Evolutionary conservation across 2,888 invertebrate genomes (phyloP).

Genomic region (Cenopis cana): DNA sequence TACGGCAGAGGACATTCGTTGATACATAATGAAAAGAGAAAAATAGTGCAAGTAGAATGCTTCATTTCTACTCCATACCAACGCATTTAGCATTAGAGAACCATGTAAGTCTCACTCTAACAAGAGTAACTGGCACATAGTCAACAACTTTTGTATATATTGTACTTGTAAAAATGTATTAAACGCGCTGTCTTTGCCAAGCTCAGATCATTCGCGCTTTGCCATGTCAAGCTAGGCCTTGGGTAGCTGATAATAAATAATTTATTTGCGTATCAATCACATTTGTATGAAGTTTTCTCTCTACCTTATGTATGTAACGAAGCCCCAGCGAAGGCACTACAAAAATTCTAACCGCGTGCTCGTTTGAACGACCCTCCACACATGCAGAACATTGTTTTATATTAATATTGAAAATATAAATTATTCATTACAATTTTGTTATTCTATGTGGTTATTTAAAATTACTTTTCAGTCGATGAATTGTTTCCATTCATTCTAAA

Average conservation of each 20-base stretch:
- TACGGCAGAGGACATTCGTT: constrained; percentile 35
- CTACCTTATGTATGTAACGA: not conserved
- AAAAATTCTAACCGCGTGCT: constrained; percentile 69
- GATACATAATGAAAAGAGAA: constrained; percentile 14
- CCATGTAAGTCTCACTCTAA: too few species aligned
- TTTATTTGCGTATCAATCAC: not conserved
- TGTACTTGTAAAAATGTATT: too few species aligned
- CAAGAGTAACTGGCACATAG: too few species aligned
- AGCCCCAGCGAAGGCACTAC: constrained; percentile 38
- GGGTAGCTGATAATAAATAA: too few species aligned
- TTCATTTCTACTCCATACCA: not conserved
- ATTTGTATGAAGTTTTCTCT: not conserved
- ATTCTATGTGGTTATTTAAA: not conserved
- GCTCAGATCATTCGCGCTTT: too few species aligned
- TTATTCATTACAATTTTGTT: not conserved
- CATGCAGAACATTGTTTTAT: constrained; percentile 74
- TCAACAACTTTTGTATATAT: too few species aligned
- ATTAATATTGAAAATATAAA: constrained; percentile 8
- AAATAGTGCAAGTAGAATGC: not conserved
- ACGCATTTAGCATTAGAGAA: too few species aligned
- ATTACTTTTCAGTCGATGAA: constrained; percentile 20
- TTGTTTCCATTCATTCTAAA: not conserved
- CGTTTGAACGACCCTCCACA: constrained; percentile 77
- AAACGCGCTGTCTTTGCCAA: too few species aligned
- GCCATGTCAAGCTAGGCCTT: too few species aligned